A percentile compares a stretch with the other conserved stretches of the same genome.
These are phyloP conservation scores for Hermaeophaga mercurialis DNA, from an alignment of 2,888 invertebrate genomes.

Conservation along the genomic window DNA sequence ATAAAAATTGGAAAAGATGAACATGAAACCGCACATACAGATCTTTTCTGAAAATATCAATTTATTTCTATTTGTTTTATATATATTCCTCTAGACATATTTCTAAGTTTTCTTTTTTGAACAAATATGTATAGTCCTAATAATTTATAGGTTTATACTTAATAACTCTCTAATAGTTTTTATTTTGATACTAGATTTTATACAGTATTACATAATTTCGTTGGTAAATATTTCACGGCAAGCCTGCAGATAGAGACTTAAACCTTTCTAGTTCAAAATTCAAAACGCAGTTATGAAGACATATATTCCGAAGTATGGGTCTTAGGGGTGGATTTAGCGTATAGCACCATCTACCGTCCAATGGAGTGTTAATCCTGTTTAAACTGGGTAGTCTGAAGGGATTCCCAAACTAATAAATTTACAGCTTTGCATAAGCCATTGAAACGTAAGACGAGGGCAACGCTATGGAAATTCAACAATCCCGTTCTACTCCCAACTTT, in stretches of 20 bases:
- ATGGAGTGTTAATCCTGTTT: conserved; percentile 64
- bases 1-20: too few relatives aligned
- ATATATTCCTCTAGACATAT: too few relatives aligned
- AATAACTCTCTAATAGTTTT: too few relatives aligned
- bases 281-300: conserved; percentile 24
- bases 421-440: conserved; percentile 65
- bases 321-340: conserved; percentile 31
- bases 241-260: conserved; percentile 3
- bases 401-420: conserved; percentile 66
- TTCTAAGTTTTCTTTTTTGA: too few relatives aligned
- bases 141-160: too few relatives aligned
- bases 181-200: too few relatives aligned
- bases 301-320: conserved; percentile 26
- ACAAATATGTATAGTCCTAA: too few relatives aligned
- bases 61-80: too few relatives aligned
- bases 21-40: too few relatives aligned
- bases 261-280: conserved; percentile 10
- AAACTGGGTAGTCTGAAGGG: conserved; percentile 60
- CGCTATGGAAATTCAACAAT: conserved; percentile 53
- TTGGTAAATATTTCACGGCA: neutral
- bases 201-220: too few relatives aligned
- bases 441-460: conserved; percentile 52
- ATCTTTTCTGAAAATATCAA: too few relatives aligned
- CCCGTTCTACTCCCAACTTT: conserved; percentile 47
- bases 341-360: conserved; percentile 46